Percentiles rank a stretch among this genome's conserved stretches.
phyloP scores from a whole-genome alignment of 2,113 vertebrate genomes.

The Eulacestoma nigropectus region DNA sequence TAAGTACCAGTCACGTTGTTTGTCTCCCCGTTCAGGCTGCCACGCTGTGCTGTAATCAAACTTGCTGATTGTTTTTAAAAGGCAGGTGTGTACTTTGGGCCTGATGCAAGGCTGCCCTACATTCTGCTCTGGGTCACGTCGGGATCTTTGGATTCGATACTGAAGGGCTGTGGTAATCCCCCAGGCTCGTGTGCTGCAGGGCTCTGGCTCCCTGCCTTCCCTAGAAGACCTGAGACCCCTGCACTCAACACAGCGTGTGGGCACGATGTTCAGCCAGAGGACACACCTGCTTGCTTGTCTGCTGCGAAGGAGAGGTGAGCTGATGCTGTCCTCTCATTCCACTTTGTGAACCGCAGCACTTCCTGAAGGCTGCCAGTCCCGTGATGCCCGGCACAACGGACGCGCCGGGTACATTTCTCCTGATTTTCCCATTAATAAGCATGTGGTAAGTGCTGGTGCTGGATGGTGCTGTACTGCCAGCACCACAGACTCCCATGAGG shows the following conservation, averaged over 20 bases:
- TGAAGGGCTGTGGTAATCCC: not conserved
- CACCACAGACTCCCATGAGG: not conserved
- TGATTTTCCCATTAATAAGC: not conserved
- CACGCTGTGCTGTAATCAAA: not conserved
- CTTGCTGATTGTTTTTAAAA: slow-evolving; percentile 7
- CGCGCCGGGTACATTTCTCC: not conserved
- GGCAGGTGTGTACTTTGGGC: not conserved
- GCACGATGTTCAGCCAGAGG: not conserved
- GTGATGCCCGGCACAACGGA: accelerated
- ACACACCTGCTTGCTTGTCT: not conserved
- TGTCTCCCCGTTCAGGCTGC: not conserved
- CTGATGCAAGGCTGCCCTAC: slow-evolving; percentile 1
- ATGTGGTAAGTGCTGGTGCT: not conserved
- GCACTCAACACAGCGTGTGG: accelerated
- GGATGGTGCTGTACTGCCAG: accelerated
- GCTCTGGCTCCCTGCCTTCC: not conserved
- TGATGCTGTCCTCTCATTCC: not conserved
- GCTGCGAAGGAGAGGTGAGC: not conserved
- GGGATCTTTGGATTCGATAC: not conserved
- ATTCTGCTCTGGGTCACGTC: not conserved
- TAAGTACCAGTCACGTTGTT: not conserved
- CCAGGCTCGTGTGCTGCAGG: not conserved
- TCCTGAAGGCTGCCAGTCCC: not conserved
- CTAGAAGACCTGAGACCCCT: not conserved
- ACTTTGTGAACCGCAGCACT: not conserved